phyloP scores from a whole-genome alignment of 2,113 vertebrate genomes.

The Meleagris gallopavo region DNA sequence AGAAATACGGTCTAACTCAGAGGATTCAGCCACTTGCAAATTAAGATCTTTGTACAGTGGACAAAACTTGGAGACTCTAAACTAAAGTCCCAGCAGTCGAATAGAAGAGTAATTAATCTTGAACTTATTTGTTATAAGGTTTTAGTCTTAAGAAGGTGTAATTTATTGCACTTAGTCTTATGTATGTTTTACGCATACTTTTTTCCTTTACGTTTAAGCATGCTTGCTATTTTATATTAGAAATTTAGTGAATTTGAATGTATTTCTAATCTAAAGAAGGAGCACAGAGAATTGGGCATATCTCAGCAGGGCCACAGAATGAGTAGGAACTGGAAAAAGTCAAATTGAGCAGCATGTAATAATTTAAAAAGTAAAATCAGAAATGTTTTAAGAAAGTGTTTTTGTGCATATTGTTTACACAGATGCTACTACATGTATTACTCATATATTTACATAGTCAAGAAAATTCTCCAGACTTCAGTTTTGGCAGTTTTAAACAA shows the following conservation, averaged over 20 bases:
- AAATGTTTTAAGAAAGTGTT: background rate
- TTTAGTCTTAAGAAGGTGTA: background rate
- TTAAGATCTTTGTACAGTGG: background rate
- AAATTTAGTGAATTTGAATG: background rate
- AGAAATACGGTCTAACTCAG: rapidly evolving
- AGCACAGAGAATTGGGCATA: background rate
- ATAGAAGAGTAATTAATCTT: background rate
- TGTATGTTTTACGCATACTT: background rate
- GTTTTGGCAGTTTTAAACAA: slow-evolving; percentile 60
- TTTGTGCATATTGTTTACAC: slow-evolving; percentile 8
- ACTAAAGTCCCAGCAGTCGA: background rate
- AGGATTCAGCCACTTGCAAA: background rate
- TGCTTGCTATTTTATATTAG: background rate
- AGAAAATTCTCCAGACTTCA: slow-evolving; percentile 33
- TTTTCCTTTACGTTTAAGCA: background rate
- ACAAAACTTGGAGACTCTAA: background rate
- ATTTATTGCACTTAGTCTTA: background rate
- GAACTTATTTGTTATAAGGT: background rate
- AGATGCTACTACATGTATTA: slow-evolving; percentile 35
- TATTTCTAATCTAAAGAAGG: background rate
- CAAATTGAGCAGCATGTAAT: slow-evolving; percentile 14
- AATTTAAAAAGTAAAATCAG: slow-evolving; percentile 32
- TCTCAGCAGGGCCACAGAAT: background rate
- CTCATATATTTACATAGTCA: slow-evolving; percentile 36
- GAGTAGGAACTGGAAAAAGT: slow-evolving; percentile 27